These are phyloP conservation scores for Lagopus leucura DNA, from an alignment of 2,113 vertebrate species.

Conservation along the genomic window DNA sequence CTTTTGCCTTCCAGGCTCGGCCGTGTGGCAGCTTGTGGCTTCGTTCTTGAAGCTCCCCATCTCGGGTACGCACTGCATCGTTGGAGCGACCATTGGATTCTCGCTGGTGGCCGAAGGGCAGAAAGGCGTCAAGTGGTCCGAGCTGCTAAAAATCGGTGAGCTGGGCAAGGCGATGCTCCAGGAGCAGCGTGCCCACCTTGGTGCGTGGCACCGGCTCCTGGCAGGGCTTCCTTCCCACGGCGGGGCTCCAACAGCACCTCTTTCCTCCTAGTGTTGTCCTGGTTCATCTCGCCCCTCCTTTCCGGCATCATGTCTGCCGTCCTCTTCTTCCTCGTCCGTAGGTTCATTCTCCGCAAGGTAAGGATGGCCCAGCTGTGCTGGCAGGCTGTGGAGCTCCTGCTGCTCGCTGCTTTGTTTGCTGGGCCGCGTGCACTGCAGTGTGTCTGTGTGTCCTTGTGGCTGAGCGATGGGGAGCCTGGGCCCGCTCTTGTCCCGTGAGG, in stretches of 20 bases:
- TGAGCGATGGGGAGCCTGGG: not conserved
- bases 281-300: slow-evolving; percentile 95
- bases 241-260: not conserved
- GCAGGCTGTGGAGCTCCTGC: not conserved
- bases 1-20: slow-evolving; percentile 83
- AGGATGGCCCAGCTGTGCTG: not conserved
- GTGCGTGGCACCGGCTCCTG: too few relatives aligned
- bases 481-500: not conserved
- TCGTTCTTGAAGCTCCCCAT: slow-evolving; percentile 97
- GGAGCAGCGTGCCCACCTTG: accelerated
- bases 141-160: slow-evolving; percentile 93
- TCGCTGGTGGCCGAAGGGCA: slow-evolving; percentile 91
- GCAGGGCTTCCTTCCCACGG: not conserved
- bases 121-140: slow-evolving; percentile 90
- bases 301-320: slow-evolving; percentile 94
- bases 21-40: slow-evolving; percentile 93
- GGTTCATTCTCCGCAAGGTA: slow-evolving; percentile 92
- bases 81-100: slow-evolving; percentile 95
- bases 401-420: too few relatives aligned
- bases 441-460: not conserved
- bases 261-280: slow-evolving; percentile 87
- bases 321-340: slow-evolving; percentile 90
- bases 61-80: slow-evolving; percentile 97
- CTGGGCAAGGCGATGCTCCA: not conserved
- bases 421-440: not conserved